Evolutionary conservation across 2,797 vertebrate genomes (phyloP).

Genomic region (Periparus ater): DNA sequence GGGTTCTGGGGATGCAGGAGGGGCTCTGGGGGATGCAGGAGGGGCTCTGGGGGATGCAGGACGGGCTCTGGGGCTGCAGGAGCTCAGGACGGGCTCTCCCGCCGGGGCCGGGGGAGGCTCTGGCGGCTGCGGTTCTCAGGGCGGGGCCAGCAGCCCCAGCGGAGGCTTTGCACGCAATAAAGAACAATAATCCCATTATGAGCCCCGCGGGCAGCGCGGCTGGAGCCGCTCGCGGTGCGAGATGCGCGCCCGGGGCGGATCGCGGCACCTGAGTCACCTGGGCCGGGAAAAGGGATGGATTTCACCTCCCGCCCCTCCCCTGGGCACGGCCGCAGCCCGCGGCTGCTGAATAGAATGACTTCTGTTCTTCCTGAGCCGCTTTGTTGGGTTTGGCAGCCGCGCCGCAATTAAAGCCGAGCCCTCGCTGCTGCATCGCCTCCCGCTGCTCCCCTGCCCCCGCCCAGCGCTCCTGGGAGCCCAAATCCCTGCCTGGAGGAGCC

Average conservation of each 20-base stretch:
- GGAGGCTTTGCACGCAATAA: constrained; percentile 86
- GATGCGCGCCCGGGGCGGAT: constrained; percentile 29
- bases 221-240: background rate
- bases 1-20: no score
- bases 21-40: no score
- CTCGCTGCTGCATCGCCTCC: background rate
- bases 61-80: no score
- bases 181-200: constrained; percentile 91
- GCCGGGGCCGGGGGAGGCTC: constrained; percentile 63
- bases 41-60: no score
- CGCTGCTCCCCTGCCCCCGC: background rate
- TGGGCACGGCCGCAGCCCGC: background rate
- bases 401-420: background rate
- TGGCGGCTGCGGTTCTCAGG: constrained; percentile 84
- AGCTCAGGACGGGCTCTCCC: background rate
- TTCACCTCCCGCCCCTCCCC: constrained; percentile 18
- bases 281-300: background rate
- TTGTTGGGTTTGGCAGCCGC: constrained; percentile 51
- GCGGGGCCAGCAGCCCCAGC: constrained; percentile 65
- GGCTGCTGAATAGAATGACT: background rate
- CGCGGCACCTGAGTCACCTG: constrained; percentile 67
- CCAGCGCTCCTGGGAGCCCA: background rate
- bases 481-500: background rate
- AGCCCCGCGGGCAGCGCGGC: constrained; percentile 53
- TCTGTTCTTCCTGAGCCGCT: background rate